Base-by-base conservation (phyloP, 2,888 invertebrate species). In the Morpho deidamia region DNA sequence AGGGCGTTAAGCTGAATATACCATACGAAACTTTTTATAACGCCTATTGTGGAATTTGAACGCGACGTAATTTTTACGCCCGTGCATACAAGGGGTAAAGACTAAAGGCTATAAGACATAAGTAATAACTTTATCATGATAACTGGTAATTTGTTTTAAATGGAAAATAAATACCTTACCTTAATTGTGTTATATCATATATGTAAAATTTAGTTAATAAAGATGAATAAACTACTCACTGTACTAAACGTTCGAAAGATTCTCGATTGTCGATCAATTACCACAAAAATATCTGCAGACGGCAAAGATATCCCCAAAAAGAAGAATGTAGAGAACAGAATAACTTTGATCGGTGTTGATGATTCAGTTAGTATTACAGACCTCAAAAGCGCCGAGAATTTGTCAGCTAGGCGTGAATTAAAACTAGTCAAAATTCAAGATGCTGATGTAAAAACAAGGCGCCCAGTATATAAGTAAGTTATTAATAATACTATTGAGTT, bases 351-450 rank as follows among this genome's bases (percentile, higher is more conserved):
- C 55, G 81, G 87, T 38, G 79, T 90, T 35, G 91, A 93, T 71
- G 82, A 92, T 65, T 78, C 89, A 34, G 76, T 93, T 12, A 89
- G 82, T 58, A 86, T 95, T 3, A 91, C 91, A 1, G 92, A 93
- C 32, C 61, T 95, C 32, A 93, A 93, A 60, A 93, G 93, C 65
- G 95, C 95, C 0, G 89, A 93, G 64, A 94, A 91, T 72, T 67
- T 96, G 56, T 93, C 95, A 0, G 87, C 91, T 55, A 90, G 93
- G 40, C 85, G 94, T 62, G 92, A 94, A 48, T 80, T 95, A 58
- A 93, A 93, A 71, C 81, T 96, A 54, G 88, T 95, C 0, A 94
- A 94, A 82, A 77, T 94, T 32, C 76, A 92, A 59, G 94, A 95
- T 74, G 75, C 90, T 5, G 93, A 94, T 76, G 79, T 91, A 0